phyloP scores from a whole-genome alignment of 2,113 vertebrate genomes.

The Microcebus tavaratra region DNA sequence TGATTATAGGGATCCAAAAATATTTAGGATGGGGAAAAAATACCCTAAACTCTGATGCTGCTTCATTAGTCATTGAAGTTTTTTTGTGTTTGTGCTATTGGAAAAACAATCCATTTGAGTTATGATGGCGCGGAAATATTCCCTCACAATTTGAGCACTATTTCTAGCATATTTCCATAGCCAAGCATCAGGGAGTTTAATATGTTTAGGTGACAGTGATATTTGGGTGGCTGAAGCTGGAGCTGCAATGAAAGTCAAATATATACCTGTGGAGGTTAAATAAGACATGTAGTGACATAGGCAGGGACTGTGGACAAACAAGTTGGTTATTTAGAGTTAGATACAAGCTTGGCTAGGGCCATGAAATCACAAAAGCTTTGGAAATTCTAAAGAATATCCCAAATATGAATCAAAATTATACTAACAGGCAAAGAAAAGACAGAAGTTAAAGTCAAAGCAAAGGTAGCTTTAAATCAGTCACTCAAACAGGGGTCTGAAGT shows the following conservation, averaged over 20 bases:
- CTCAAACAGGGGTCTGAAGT: background rate
- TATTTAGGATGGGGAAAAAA: background rate
- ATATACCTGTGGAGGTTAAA: background rate
- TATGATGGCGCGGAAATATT: background rate
- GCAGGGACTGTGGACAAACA: background rate
- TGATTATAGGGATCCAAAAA: background rate
- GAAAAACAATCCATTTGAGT: background rate
- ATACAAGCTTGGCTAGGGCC: background rate
- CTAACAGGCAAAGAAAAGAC: background rate
- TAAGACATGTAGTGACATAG: background rate
- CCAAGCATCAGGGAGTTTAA: background rate
- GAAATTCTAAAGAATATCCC: background rate
- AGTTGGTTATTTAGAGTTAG: background rate
- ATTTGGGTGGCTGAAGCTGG: background rate
- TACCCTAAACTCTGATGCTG: background rate
- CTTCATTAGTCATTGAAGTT: background rate
- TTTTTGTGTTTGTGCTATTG: background rate
- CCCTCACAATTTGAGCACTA: background rate
- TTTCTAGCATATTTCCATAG: background rate
- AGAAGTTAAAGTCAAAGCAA: constrained; percentile 42
- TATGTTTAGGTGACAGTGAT: background rate
- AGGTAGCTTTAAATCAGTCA: background rate
- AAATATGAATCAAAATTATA: constrained; percentile 13
- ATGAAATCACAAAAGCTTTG: background rate
- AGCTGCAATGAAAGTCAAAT: background rate